phyloP scores from a whole-genome alignment of 37 sponge, comb jelly and placozoan genomes.

The Mnemiopsis leidyi region DNA sequence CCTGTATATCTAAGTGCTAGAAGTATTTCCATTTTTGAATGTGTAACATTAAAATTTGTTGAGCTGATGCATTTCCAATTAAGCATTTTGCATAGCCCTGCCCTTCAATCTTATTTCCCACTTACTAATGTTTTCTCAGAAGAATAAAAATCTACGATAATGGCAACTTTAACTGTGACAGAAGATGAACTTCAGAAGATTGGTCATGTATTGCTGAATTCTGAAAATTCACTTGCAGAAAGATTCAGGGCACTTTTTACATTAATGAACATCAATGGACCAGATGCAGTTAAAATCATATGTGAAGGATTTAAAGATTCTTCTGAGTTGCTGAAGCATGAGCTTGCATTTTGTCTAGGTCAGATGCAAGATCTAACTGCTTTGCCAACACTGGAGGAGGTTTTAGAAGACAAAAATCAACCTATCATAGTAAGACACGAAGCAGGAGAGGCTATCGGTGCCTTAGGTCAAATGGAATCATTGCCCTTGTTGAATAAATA shows the following conservation, averaged over 20 bases:
- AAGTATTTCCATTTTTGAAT: too few relatives aligned
- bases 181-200: slow-evolving; percentile 64
- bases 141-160: background rate
- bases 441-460: slow-evolving; percentile 93
- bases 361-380: slow-evolving; percentile 80
- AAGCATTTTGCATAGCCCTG: too few relatives aligned
- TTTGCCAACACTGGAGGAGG: slow-evolving; percentile 70
- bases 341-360: slow-evolving; percentile 96
- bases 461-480: slow-evolving; percentile 59
- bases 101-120: too few relatives aligned
- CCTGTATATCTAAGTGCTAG: too few relatives aligned
- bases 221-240: slow-evolving; percentile 68
- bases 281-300: slow-evolving; percentile 78
- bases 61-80: too few relatives aligned
- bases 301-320: slow-evolving; percentile 69
- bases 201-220: slow-evolving; percentile 74
- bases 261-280: slow-evolving; percentile 75
- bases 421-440: slow-evolving; percentile 90
- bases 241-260: slow-evolving; percentile 95
- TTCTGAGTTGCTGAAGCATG: slow-evolving; percentile 94
- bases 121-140: background rate
- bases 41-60: too few relatives aligned
- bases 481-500: slow-evolving; percentile 70
- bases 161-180: background rate
- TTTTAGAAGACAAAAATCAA: slow-evolving; percentile 79